Percentiles rank a stretch among this genome's conserved stretches.
Conservation (phyloP, 2,113 vertebrate species). For the Pogonocichla stellata region DNA sequence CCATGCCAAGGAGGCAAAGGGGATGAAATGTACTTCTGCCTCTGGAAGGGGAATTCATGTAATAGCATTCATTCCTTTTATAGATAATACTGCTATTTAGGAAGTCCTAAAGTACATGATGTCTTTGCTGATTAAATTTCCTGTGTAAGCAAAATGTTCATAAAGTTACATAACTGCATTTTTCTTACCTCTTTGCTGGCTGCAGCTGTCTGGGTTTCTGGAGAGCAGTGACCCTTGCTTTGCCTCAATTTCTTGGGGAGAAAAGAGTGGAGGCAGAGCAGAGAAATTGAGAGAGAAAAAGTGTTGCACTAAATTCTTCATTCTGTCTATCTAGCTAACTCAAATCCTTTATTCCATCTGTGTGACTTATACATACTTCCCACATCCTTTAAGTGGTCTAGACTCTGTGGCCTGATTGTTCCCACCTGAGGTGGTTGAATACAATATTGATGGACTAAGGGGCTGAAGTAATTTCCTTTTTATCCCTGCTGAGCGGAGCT, state of each 20-base stretch:
- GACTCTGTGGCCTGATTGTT: background rate
- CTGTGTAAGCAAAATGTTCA: constrained; percentile 18
- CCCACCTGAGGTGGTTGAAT: background rate
- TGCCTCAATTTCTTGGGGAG: background rate
- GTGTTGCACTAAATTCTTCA: background rate
- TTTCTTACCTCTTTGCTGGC: constrained; percentile 14
- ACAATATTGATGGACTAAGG: background rate
- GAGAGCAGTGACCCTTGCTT: background rate
- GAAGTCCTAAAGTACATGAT: constrained; percentile 49
- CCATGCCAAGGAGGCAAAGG: background rate
- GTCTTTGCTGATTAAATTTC: constrained; percentile 61
- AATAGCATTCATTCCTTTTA: constrained; percentile 41
- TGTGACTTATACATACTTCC: background rate
- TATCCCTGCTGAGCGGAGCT: background rate
- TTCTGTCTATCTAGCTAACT: background rate
- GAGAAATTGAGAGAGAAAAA: background rate
- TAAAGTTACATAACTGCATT: constrained; percentile 33
- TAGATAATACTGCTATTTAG: constrained; percentile 39
- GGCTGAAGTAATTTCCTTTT: background rate
- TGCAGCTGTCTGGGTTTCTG: background rate
- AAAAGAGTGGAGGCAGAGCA: background rate
- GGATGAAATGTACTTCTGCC: background rate
- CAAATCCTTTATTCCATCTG: background rate
- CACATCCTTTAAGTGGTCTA: background rate
- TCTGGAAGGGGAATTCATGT: constrained; percentile 15